Evolutionary conservation across 2,113 vertebrate genomes (phyloP).

Genomic region (Glaucomys volans): DNA sequence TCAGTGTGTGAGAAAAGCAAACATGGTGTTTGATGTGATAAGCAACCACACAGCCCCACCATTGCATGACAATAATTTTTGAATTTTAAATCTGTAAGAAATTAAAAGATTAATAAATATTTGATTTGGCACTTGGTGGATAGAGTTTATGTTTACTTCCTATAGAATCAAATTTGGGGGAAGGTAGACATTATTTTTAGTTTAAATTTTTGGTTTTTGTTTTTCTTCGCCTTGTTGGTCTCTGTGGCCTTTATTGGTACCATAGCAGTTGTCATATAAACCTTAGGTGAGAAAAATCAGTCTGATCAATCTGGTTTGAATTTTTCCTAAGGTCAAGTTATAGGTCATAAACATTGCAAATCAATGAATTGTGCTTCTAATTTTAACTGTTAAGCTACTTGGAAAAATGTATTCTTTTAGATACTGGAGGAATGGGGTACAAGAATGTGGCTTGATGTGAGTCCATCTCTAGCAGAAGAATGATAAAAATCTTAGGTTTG

Average conservation of each 20-base stretch:
- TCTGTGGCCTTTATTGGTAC: background rate
- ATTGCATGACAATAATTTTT: background rate
- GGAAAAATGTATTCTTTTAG: background rate
- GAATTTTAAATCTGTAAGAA: slow-evolving; percentile 29
- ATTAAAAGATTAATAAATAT: background rate
- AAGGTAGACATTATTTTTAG: background rate
- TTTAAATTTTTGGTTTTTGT: background rate
- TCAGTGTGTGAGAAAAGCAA: background rate
- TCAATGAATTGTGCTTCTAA: background rate
- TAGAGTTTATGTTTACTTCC: background rate
- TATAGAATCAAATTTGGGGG: slow-evolving; percentile 6
- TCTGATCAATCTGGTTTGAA: slow-evolving; percentile 3
- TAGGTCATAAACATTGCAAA: background rate
- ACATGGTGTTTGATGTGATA: background rate
- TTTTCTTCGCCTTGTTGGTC: slow-evolving; percentile 13
- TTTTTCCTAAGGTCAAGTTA: slow-evolving; percentile 10
- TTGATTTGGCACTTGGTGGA: background rate
- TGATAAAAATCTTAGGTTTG: background rate
- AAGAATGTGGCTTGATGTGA: background rate
- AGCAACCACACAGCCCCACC: background rate
- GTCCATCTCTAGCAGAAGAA: background rate
- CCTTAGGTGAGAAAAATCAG: slow-evolving; percentile 9
- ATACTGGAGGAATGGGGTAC: background rate
- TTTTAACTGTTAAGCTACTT: background rate
- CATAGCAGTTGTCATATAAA: background rate